Evolutionary conservation across 2,113 vertebrate species (phyloP).

Genomic region (Cyanistes caeruleus): DNA sequence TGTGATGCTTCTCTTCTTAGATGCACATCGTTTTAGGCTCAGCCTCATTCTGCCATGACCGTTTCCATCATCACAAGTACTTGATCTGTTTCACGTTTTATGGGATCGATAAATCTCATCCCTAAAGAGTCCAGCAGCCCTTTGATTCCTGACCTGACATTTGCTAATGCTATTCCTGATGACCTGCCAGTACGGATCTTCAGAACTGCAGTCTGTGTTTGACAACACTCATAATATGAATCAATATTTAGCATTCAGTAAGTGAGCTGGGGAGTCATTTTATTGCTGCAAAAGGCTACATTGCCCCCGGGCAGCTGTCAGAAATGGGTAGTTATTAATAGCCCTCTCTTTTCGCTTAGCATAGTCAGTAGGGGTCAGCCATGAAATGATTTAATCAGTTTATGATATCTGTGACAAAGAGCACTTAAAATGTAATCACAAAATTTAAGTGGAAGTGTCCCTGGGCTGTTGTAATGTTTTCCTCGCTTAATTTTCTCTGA

Average conservation of each 20-base stretch:
- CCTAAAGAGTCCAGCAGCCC: constrained; percentile 81
- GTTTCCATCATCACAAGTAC: constrained; percentile 79
- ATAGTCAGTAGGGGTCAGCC: constrained; percentile 92
- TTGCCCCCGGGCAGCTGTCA: constrained; percentile 92
- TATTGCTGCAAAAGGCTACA: constrained; percentile 81
- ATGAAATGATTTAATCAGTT: constrained; percentile 94
- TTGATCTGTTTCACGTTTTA: constrained; percentile 83
- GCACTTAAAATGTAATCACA: constrained; percentile 94
- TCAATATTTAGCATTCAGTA: constrained; percentile 88
- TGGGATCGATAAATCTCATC: constrained; percentile 83
- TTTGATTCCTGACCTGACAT: constrained; percentile 85
- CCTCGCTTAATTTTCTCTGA: constrained; percentile 77
- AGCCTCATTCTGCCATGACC: constrained; percentile 82
- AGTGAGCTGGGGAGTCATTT: constrained; percentile 83
- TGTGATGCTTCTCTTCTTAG: constrained; percentile 56
- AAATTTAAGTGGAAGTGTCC: constrained; percentile 92
- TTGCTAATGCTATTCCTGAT: constrained; percentile 83
- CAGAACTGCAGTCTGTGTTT: constrained; percentile 82
- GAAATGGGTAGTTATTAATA: constrained; percentile 94
- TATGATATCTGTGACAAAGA: constrained; percentile 95
- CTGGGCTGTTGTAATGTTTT: constrained; percentile 86
- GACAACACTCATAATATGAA: constrained; percentile 88
- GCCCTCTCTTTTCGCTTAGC: constrained; percentile 84
- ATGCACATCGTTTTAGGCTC: constrained; percentile 60
- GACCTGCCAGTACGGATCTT: constrained; percentile 83